These are phyloP conservation scores for Calcarius lapponicus DNA, from an alignment of 2,797 vertebrate genomes.

Conservation along the genomic window DNA sequence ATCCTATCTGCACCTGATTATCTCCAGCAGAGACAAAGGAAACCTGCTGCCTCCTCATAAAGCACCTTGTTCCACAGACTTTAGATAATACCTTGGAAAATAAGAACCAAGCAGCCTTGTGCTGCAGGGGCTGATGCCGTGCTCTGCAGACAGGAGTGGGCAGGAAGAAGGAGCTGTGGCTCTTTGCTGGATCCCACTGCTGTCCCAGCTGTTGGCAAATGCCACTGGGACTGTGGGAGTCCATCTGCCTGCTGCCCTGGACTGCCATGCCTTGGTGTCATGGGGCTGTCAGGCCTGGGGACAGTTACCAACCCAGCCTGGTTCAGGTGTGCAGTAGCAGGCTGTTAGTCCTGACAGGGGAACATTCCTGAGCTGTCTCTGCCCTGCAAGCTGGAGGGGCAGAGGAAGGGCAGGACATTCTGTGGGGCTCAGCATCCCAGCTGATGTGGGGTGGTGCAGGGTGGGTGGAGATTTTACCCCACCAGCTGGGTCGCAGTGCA, in stretches of 20 bases:
- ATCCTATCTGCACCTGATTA: slow-evolving; percentile 53
- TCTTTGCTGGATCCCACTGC: neutral
- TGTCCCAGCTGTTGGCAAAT: neutral
- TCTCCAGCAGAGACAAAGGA: slow-evolving; percentile 66
- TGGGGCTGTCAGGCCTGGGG: fast-evolving
- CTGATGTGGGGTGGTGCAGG: neutral
- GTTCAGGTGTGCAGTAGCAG: neutral
- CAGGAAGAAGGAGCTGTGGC: neutral
- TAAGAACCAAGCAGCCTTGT: neutral
- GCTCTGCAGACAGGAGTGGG: neutral
- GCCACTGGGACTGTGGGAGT: neutral
- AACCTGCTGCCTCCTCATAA: neutral
- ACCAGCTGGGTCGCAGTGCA: neutral
- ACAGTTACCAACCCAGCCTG: neutral
- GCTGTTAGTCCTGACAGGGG: neutral
- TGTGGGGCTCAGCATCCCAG: neutral
- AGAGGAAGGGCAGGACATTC: neutral
- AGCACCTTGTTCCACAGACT: slow-evolving; percentile 1
- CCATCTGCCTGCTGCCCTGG: neutral
- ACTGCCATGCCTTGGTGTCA: neutral
- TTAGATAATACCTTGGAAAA: slow-evolving; percentile 15
- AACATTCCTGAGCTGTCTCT: neutral
- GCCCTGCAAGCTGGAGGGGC: neutral
- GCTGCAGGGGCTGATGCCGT: neutral
- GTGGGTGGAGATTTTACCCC: neutral